Conservation (phyloP, 1,140 invertebrate species). For the Diprion similis region DNA sequence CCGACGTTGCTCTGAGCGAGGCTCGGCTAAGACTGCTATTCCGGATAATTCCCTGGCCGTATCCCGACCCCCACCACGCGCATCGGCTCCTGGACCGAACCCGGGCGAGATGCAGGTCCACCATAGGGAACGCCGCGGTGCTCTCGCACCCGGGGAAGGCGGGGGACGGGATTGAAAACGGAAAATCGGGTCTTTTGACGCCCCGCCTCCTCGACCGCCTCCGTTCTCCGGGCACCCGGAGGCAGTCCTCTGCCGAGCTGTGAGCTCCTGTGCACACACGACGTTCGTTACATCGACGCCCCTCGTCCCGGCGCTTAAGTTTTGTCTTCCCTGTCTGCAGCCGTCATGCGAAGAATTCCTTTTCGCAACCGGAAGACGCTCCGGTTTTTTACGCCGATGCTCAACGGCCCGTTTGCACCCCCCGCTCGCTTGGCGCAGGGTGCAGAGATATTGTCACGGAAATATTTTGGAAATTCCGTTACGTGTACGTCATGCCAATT, state of each 20-base stretch:
- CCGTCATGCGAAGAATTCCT: too few relatives aligned
- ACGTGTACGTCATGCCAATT: too few relatives aligned
- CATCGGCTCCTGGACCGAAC: not conserved
- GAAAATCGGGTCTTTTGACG: conserved; percentile 11
- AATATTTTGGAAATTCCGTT: too few relatives aligned
- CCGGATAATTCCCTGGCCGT: not conserved
- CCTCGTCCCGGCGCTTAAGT: not conserved
- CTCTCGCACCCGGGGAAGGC: not conserved
- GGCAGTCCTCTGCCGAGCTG: not conserved
- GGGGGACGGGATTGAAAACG: not conserved
- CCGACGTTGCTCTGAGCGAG: conserved; percentile 10
- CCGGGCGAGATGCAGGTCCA: not conserved
- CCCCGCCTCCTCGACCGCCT: conserved; percentile 22
- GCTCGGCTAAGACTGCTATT: conserved; percentile 25
- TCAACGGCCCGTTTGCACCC: too few relatives aligned
- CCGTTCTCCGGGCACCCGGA: not conserved
- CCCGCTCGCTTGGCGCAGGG: too few relatives aligned
- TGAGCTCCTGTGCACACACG: not conserved
- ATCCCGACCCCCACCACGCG: conserved; percentile 19
- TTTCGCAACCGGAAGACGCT: too few relatives aligned
- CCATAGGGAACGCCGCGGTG: not conserved
- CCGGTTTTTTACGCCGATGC: too few relatives aligned
- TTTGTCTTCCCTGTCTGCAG: not conserved
- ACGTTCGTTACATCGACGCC: not conserved
- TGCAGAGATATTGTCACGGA: too few relatives aligned